Evolutionary conservation across 2,888 invertebrate genomes (phyloP).

Genomic region (Drosophila diplacantha): DNA sequence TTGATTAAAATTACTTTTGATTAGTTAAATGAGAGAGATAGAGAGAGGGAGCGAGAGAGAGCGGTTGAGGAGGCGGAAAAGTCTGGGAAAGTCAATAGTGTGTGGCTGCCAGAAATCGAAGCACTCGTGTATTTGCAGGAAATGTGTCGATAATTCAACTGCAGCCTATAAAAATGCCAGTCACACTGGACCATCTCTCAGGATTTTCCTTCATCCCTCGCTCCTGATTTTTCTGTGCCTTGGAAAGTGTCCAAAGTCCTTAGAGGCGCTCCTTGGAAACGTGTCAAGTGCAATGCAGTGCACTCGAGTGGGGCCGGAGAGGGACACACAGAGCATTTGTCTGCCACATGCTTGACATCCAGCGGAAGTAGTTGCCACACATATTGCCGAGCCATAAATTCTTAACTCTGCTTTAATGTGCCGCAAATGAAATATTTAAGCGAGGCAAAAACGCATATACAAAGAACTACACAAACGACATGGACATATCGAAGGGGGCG

Average conservation of each 20-base stretch:
- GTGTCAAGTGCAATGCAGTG: conserved; percentile 69
- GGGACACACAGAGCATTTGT: conserved; percentile 32
- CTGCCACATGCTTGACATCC: conserved; percentile 41
- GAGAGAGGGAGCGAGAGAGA: conserved; percentile 1
- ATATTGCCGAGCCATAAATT: conserved; percentile 37
- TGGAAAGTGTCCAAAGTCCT: conserved; percentile 44
- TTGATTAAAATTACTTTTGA: conserved; percentile 71
- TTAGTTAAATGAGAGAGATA: conserved; percentile 58
- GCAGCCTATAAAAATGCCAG: conserved; percentile 59
- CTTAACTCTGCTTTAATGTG: conserved; percentile 40
- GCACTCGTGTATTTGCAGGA: conserved; percentile 16
- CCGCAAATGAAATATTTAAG: conserved; percentile 47
- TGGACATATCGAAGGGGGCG: conserved; percentile 44
- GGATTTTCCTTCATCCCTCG: conserved; percentile 1
- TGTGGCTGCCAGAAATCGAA: conserved; percentile 11
- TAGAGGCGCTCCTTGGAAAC: conserved; percentile 42
- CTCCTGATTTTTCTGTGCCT: conserved; percentile 15
- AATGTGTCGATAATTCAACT: conserved; percentile 53
- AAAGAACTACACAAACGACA: conserved; percentile 38
- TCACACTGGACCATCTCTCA: conserved; percentile 39
- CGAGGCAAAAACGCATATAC: conserved; percentile 17
- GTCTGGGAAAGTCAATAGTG: conserved; percentile 55
- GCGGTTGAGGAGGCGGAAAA: conserved; percentile 33
- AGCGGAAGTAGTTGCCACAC: conserved; percentile 42
- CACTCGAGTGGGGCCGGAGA: conserved; percentile 33